Percentiles rank a stretch among this genome's conserved stretches.
Evolutionary conservation across 2,797 vertebrate species (phyloP).

Genomic region (Champsocephalus gunnari): DNA sequence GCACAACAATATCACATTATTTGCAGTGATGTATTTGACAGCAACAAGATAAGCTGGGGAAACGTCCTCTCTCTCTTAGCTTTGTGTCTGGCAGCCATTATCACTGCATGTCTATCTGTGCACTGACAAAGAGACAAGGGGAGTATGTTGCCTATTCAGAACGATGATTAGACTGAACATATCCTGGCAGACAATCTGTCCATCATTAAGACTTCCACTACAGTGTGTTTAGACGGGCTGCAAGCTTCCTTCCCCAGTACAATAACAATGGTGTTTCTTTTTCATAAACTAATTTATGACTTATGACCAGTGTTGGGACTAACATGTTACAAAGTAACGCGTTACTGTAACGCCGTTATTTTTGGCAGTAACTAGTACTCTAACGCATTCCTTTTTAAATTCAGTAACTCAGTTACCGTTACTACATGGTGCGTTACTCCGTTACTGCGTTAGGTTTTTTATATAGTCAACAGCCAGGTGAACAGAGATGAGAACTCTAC

Average conservation of each 20-base stretch:
- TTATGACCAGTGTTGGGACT: too few species aligned
- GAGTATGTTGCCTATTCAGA: background rate
- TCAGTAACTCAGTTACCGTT: too few species aligned
- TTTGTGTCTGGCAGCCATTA: background rate
- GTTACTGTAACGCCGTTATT: too few species aligned
- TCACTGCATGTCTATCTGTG: background rate
- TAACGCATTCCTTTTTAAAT: too few species aligned
- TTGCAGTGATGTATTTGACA: conserved; percentile 13
- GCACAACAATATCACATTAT: background rate
- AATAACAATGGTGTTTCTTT: conserved; percentile 19
- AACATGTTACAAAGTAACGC: too few species aligned
- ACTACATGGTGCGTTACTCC: too few species aligned
- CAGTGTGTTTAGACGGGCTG: background rate
- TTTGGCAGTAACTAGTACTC: too few species aligned
- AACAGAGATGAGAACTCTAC: too few species aligned
- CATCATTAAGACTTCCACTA: background rate
- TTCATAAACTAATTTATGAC: background rate
- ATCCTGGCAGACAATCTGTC: conserved; percentile 51
- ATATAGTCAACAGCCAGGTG: too few species aligned
- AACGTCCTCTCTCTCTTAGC: background rate
- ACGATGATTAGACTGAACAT: conserved; percentile 20
- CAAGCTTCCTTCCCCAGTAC: background rate
- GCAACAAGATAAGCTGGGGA: conserved; percentile 4
- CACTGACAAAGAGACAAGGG: background rate
- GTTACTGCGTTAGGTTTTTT: too few species aligned